Evolutionary conservation across 2,888 invertebrate genomes (phyloP).

Genomic region (Frankliniella fusca): DNA sequence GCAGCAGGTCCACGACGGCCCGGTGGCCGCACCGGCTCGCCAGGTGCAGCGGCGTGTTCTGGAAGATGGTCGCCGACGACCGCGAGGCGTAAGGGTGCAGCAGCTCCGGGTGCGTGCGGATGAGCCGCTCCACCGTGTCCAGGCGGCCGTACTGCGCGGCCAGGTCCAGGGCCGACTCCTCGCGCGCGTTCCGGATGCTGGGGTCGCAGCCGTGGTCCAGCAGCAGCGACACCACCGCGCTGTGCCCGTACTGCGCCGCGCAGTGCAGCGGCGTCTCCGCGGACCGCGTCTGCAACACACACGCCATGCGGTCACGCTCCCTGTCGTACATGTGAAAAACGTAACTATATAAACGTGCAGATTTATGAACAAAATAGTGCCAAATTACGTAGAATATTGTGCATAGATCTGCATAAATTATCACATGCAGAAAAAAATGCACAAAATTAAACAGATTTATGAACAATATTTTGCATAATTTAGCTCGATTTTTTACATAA

Average conservation of each 20-base stretch:
- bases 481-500: no score
- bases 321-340: no score
- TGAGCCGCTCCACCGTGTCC: conserved; percentile 82
- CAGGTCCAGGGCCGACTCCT: conserved; percentile 89
- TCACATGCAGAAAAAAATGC: no score
- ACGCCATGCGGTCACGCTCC: background rate
- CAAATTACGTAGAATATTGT: no score
- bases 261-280: conserved; percentile 90
- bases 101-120: conserved; percentile 77
- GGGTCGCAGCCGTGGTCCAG: conserved; percentile 84
- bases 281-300: conserved; percentile 67
- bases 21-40: conserved; percentile 90
- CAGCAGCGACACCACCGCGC: conserved; percentile 75
- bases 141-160: conserved; percentile 89
- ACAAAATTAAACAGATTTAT: no score
- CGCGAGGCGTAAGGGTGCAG: conserved; percentile 61
- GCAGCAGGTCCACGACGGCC: conserved; percentile 74
- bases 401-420: no score
- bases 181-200: conserved; percentile 75
- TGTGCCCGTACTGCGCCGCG: conserved; percentile 90
- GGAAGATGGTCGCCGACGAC: conserved; percentile 54
- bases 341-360: no score
- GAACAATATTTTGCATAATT: no score
- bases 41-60: conserved; percentile 84
- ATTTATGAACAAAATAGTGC: no score